Evolutionary conservation across 1,140 invertebrate species (phyloP), one percentile per base, ranked within the genome.

Genomic region (Macrobrachium nipponense): DNA sequence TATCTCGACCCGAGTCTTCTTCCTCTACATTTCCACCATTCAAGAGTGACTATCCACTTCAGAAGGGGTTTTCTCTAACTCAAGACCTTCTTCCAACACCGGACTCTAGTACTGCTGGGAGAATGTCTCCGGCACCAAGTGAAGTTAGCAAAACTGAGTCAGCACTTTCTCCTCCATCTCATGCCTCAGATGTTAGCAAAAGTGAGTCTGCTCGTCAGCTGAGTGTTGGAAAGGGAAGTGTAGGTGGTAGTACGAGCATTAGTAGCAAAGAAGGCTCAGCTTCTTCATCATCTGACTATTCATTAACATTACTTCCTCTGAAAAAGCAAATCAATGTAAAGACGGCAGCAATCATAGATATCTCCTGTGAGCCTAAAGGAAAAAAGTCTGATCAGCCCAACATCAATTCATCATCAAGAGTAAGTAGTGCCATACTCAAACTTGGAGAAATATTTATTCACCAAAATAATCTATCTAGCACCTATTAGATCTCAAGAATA

Each of bases 81-180:
- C 88, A 89, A 12, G 90, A 90, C 82, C 87, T 90, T 23, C 88
- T 91, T 14, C 87, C 89, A 14, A 87, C 87, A 10, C 82, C 88
- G 23, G 89, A 89, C 86, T 90, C 89, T 7, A 89, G 88, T 64
- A 90, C 90, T 62, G 90, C 88, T 36, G 90, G 90, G 27, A 87
- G 90, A 14, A 89, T 90, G 80, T 91, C 90, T 4, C 90, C 91
- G 11, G 90, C 91, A 27, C 90, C 90, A 14, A 90, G 90, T 62
- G 91, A 91, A 64, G 89, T 90, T 12, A 90, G 90, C 44, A 91
- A 91, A 73, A 90, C 90, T 44, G 90, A 91, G 76, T 90, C 90
- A 77, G 90, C 90, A 11, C 84, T 90, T n/a, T 91, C 90, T 11
- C 90, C 90, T 58, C 90, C 90, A 51, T 90, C 90, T 70, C 89